A percentile compares a stretch with the other conserved stretches of the same genome.
Conservation (phyloP, 2,113 vertebrate species). For the Lasiurus cinereus region DNA sequence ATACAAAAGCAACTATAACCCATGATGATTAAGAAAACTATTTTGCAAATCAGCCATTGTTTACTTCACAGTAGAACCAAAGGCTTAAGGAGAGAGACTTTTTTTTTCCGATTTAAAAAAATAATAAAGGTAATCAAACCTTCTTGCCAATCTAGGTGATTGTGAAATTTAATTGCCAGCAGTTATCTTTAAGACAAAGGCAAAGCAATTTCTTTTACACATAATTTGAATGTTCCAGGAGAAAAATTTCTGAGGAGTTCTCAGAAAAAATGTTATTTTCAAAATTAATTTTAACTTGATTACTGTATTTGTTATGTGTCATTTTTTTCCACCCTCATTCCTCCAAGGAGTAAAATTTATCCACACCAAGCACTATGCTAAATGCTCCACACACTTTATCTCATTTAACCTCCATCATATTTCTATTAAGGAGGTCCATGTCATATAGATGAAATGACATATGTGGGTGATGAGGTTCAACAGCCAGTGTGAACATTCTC, state of each 20-base stretch:
- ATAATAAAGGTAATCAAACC: conserved; percentile 73
- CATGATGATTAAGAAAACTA: conserved; percentile 62
- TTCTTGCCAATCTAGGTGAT: conserved; percentile 62
- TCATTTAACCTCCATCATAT: neutral
- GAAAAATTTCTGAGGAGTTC: conserved; percentile 69
- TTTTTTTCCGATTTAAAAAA: conserved; percentile 61
- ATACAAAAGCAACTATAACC: conserved; percentile 64
- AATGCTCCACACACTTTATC: neutral
- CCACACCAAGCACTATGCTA: neutral
- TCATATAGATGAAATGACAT: neutral
- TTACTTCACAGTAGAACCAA: conserved; percentile 69
- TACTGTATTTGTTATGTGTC: conserved; percentile 55
- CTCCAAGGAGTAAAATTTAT: neutral
- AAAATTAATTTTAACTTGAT: conserved; percentile 71
- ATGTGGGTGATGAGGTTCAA: neutral
- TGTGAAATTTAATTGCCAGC: conserved; percentile 75
- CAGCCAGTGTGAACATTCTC: neutral
- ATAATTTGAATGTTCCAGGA: conserved; percentile 69
- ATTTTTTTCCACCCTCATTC: neutral
- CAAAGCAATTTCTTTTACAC: conserved; percentile 65
- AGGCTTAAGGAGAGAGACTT: conserved; percentile 32
- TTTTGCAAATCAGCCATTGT: conserved; percentile 63
- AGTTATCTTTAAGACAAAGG: conserved; percentile 73
- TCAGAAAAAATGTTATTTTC: conserved; percentile 64
- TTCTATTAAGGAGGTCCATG: neutral